Conservation (phyloP, 2,888 invertebrate genomes). For the Tortricodes alternella region DNA sequence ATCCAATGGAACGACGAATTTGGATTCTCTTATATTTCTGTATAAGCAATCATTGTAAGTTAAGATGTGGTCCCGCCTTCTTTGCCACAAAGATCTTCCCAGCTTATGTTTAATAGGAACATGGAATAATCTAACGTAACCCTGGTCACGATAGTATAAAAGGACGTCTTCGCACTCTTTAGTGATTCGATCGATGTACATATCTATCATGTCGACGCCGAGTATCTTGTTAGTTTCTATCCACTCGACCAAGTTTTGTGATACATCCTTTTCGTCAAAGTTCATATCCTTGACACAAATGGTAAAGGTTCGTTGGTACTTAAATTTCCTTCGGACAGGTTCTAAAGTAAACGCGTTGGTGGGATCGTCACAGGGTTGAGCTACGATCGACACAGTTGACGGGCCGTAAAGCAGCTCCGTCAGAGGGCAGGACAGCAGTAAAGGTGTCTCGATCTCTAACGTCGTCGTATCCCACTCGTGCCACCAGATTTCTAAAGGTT, state of each 20-base stretch:
- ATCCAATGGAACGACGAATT: conserved; percentile 87
- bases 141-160: conserved; percentile 77
- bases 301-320: conserved; percentile 76
- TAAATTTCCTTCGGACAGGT: conserved; percentile 39
- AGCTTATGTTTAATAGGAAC: conserved; percentile 78
- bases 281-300: conserved; percentile 89
- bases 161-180: conserved; percentile 80
- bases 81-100: conserved; percentile 81
- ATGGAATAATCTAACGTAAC: conserved; percentile 73
- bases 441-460: conserved; percentile 76
- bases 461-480: conserved; percentile 82
- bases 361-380: conserved; percentile 75
- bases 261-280: conserved; percentile 84
- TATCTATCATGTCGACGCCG: conserved; percentile 85
- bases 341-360: conserved; percentile 65
- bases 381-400: conserved; percentile 74
- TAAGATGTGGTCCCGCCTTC: conserved; percentile 87
- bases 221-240: conserved; percentile 86
- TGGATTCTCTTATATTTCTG: conserved; percentile 85
- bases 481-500: conserved; percentile 84
- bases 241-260: conserved; percentile 86
- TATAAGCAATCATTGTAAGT: conserved; percentile 91
- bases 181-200: conserved; percentile 85
- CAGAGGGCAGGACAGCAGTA: conserved; percentile 85
- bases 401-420: conserved; percentile 67